These are phyloP conservation scores for Zygaena filipendulae DNA, from an alignment of 2,888 invertebrate genomes.

Conservation along the genomic window DNA sequence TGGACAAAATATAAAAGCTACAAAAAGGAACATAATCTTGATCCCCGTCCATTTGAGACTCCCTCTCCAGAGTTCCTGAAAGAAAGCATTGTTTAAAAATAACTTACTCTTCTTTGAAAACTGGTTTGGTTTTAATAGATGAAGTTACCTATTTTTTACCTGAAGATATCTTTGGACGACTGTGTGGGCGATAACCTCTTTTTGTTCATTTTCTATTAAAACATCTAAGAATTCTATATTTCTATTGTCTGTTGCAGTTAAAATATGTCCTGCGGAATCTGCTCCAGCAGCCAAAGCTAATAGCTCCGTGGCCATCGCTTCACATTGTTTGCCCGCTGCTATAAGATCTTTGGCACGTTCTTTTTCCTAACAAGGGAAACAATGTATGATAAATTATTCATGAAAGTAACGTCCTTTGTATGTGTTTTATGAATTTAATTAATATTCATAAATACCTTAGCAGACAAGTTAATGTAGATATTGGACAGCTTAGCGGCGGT, in stretches of 20 bases:
- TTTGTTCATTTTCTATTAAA: conserved; percentile 98
- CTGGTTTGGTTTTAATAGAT: conserved; percentile 19
- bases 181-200: conserved; percentile 96
- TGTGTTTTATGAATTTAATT: conserved; percentile 11
- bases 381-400: conserved; percentile 23
- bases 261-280: conserved; percentile 93
- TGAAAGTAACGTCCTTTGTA: conserved; percentile 5
- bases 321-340: conserved; percentile 95
- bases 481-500: conserved; percentile 98
- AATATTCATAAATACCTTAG: conserved; percentile 71
- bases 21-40: conserved; percentile 92
- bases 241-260: conserved; percentile 94
- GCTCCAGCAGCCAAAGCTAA: conserved; percentile 93
- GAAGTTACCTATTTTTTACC: conserved; percentile 76
- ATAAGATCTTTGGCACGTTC: conserved; percentile 97
- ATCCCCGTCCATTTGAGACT: conserved; percentile 96
- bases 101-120: conserved; percentile 9
- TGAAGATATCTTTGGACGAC: conserved; percentile 96
- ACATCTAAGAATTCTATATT: conserved; percentile 97
- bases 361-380: conserved; percentile 77
- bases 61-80: conserved; percentile 97
- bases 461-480: conserved; percentile 87
- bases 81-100: conserved; percentile 21
- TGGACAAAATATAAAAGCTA: conserved; percentile 93
- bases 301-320: conserved; percentile 97